Percentiles rank a stretch among this genome's conserved stretches.
Conservation (phyloP, 2,113 vertebrate species). For the Marmota monax region DNA sequence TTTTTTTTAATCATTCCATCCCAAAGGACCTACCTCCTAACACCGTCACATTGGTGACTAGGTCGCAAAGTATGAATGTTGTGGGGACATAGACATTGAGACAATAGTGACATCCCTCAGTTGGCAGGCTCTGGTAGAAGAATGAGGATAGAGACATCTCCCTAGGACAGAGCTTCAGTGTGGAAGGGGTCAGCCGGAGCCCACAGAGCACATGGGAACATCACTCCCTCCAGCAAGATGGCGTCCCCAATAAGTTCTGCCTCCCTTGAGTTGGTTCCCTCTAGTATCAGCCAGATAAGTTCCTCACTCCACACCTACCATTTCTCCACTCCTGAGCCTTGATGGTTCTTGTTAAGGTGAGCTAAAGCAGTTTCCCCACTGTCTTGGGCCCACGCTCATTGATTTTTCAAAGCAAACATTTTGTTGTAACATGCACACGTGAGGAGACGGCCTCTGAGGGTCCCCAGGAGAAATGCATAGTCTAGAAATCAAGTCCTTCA, state of each 20-base stretch:
- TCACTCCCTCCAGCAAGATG: fast-evolving
- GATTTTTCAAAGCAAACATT: neutral
- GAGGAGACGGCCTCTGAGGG: neutral
- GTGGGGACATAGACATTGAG: neutral
- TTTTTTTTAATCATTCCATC: neutral
- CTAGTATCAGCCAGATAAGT: neutral
- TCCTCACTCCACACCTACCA: neutral
- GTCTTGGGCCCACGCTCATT: neutral
- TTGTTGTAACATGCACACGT: neutral
- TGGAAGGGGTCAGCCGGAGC: neutral
- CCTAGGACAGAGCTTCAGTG: neutral
- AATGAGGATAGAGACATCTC: neutral
- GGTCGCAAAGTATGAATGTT: neutral
- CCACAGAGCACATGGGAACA: fast-evolving
- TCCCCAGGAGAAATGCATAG: neutral
- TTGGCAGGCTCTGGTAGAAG: neutral
- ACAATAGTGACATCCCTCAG: fast-evolving
- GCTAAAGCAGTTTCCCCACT: neutral
- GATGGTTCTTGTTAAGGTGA: neutral
- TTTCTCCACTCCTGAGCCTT: neutral
- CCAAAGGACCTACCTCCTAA: neutral
- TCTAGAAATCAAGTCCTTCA: neutral
- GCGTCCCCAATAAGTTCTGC: neutral
- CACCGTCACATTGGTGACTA: neutral
- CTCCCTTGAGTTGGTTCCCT: too few species aligned